Percentiles rank a stretch among this genome's conserved stretches.
phyloP scores from a whole-genome alignment of 1,140 invertebrate species.

The Eupeodes corollae region DNA sequence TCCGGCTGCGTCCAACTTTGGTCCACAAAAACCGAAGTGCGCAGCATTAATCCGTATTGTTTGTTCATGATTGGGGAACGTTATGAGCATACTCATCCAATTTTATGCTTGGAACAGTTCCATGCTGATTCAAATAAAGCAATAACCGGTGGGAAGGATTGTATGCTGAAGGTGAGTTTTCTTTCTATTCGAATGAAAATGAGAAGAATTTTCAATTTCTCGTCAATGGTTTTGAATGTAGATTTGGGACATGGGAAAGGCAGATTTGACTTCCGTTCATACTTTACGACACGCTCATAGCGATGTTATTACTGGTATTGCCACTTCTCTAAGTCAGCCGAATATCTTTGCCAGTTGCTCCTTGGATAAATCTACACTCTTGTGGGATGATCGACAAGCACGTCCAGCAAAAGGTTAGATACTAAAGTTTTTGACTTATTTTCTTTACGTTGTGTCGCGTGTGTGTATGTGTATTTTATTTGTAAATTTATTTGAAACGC shows the following conservation, averaged over 20 bases:
- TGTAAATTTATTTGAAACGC: neutral
- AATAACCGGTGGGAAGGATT: conserved; percentile 6
- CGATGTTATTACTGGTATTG: conserved; percentile 6
- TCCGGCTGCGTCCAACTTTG: conserved; percentile 7
- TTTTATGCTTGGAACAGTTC: conserved; percentile 3
- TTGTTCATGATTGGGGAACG: conserved; percentile 10
- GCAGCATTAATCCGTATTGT: conserved; percentile 8
- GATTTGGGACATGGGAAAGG: conserved; percentile 10
- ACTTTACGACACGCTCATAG: conserved; percentile 10
- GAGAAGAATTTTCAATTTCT: neutral
- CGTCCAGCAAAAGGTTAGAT: conserved; percentile 8
- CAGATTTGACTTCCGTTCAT: conserved; percentile 7
- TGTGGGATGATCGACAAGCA: conserved; percentile 9
- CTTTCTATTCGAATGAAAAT: neutral
- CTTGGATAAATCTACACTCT: conserved; percentile 5
- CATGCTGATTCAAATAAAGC: conserved; percentile 4
- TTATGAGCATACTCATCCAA: conserved; percentile 7
- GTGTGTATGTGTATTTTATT: no score
- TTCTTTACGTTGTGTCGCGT: neutral
- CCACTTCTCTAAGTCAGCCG: neutral
- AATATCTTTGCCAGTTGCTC: conserved; percentile 9
- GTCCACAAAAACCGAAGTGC: conserved; percentile 9
- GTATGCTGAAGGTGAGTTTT: conserved; percentile 6
- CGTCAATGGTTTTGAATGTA: neutral
- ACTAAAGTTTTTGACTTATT: neutral